These are phyloP conservation scores for Folsomia manolachei DNA, from an alignment of 2,888 invertebrate species.

Conservation along the genomic window DNA sequence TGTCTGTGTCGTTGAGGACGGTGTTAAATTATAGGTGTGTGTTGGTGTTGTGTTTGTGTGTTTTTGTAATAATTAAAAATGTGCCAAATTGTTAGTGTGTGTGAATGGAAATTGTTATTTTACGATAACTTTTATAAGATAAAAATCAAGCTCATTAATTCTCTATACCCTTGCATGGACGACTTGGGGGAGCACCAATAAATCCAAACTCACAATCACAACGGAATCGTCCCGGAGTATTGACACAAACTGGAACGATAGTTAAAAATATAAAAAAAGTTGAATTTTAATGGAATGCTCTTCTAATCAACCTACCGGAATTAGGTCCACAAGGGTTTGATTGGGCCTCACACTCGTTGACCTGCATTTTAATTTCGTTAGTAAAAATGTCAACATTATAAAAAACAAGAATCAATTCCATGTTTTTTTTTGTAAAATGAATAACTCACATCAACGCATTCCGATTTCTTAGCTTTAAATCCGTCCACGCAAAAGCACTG, in stretches of 20 bases:
- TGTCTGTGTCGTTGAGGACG: slow-evolving; percentile 48
- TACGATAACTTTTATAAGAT: not conserved
- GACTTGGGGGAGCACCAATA: slow-evolving; percentile 75
- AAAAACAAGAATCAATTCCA: not conserved
- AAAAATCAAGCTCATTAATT: not conserved
- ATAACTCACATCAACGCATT: slow-evolving; percentile 68
- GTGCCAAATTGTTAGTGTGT: not conserved
- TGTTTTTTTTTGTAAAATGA: not conserved
- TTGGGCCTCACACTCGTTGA: slow-evolving; percentile 67
- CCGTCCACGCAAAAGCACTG: slow-evolving; percentile 88
- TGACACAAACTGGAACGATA: slow-evolving; percentile 70
- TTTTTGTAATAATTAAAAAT: not conserved
- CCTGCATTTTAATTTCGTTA: not conserved
- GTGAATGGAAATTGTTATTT: not conserved
- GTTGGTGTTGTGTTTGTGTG: slow-evolving; percentile 48
- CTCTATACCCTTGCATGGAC: slow-evolving; percentile 70
- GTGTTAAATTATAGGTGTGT: no score
- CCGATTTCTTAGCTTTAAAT: slow-evolving; percentile 73
- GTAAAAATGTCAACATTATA: not conserved
- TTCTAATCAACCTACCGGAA: slow-evolving; percentile 54
- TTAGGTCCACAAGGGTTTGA: slow-evolving; percentile 70
- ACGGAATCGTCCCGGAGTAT: slow-evolving; percentile 73
- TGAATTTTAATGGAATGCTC: no score
- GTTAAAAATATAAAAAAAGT: no score
- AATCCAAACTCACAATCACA: slow-evolving; percentile 80